Conservation (phyloP, 2,888 invertebrate species). For the Nymphalis urticae region DNA sequence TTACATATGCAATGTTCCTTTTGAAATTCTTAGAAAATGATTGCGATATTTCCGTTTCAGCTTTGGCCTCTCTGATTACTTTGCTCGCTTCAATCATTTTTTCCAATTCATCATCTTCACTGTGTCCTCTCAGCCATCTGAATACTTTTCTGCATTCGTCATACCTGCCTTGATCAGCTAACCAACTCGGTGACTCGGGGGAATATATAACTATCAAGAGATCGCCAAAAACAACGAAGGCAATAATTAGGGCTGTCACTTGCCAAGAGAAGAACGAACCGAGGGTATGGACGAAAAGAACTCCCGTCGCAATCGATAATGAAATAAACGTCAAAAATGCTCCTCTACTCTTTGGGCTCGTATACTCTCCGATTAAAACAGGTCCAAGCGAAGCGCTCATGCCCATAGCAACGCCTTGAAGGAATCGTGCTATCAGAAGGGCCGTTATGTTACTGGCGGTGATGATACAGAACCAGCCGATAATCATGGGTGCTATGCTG, state of each 20-base stretch:
- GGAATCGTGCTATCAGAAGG: constrained; percentile 57
- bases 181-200: constrained; percentile 85
- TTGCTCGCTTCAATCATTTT: constrained; percentile 57
- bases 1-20: constrained; percentile 48
- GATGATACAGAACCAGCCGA: constrained; percentile 80
- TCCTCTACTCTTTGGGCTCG: constrained; percentile 82
- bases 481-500: constrained; percentile 66
- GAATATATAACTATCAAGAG: constrained; percentile 62
- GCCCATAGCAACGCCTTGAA: constrained; percentile 77
- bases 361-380: constrained; percentile 79
- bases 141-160: constrained; percentile 79
- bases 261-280: constrained; percentile 83
- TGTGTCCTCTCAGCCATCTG: constrained; percentile 79
- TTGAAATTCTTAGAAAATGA: constrained; percentile 46
- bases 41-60: constrained; percentile 44
- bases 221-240: constrained; percentile 67
- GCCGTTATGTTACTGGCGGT: constrained; percentile 56
- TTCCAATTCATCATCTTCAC: constrained; percentile 61
- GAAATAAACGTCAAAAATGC: constrained; percentile 82
- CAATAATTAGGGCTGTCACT: constrained; percentile 73
- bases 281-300: constrained; percentile 81
- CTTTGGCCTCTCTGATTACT: constrained; percentile 49
- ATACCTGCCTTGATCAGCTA: constrained; percentile 78
- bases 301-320: constrained; percentile 80
- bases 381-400: constrained; percentile 73